Conservation (phyloP, 2,113 vertebrate species). For the Tragelaphus buxtoni region DNA sequence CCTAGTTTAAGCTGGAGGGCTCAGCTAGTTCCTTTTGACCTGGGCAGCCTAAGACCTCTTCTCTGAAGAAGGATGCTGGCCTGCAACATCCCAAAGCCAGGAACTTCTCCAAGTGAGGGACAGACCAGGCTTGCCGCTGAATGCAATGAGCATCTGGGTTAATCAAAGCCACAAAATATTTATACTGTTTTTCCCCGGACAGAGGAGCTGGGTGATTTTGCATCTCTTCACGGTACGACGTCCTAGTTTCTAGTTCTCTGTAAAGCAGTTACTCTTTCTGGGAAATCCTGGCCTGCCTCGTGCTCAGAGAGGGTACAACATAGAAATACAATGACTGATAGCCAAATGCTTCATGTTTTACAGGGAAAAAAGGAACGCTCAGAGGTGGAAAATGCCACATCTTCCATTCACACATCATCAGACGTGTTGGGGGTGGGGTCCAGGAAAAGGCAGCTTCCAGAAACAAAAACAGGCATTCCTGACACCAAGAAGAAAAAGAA, state of each 20-base stretch:
- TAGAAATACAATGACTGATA: accelerated
- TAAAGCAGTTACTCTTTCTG: background rate
- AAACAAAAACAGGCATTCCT: background rate
- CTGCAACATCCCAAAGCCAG: background rate
- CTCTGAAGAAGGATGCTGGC: background rate
- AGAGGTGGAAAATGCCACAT: accelerated
- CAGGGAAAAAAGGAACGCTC: background rate
- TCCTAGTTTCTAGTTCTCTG: background rate
- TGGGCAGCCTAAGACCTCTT: background rate
- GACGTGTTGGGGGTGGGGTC: accelerated
- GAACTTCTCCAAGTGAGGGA: background rate
- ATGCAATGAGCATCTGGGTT: background rate
- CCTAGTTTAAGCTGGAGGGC: background rate
- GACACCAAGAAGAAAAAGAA: background rate
- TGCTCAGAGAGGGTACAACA: background rate
- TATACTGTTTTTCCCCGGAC: background rate
- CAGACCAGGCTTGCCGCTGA: background rate
- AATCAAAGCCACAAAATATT: background rate
- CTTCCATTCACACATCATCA: accelerated
- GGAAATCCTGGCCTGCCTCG: background rate
- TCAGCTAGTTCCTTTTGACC: background rate
- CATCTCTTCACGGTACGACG: accelerated
- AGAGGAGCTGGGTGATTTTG: background rate
- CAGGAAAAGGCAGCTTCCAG: background rate
- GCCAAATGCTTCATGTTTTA: background rate